Base-by-base conservation (phyloP, 2,113 vertebrate genomes). In the Spheniscus mendiculus region DNA sequence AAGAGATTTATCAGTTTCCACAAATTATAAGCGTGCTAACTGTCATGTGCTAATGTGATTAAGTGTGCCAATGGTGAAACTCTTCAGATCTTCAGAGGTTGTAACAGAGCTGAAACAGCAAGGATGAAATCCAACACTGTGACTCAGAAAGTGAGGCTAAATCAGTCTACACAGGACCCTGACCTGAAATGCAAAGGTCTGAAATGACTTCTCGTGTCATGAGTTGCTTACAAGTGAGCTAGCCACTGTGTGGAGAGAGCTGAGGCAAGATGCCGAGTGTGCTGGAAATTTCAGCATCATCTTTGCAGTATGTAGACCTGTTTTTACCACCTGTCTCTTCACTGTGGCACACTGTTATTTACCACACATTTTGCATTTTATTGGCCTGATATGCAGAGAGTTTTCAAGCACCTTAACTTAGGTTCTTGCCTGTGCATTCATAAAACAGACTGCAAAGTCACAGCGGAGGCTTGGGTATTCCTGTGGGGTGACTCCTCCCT, bases 211-310 rank as follows among this genome's bases (percentile, higher is more conserved):
- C 50, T 34, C 1, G 0, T n/a, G 8, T 19, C 17, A 6, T 7
- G 26, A 38, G 6, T 10, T 0, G 5, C 34, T 53, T 38, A 15
- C 4, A 44, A 19, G 29, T 20, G 15, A 63, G 25, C 7, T 30
- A 67, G 14, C 3, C 11, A 6, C 15, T 15, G 6, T 9, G 29
- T 74, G n/a, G 19, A 67, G 52, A 58, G 5, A 79, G 22, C 1
- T 5, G 67, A 77, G 36, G 15, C 16, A n/a, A 70, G 21, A 49
- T 0, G 2, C 5, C 0, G 1, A 11, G 17, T 3, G 3, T 42
- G 14, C 8, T 13, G 61, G 10, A 12, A 25, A 27, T 45, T 63
- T 63, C 66, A 76, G n/a, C 19, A 56, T 3, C 15, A 12, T 34
- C 27, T 58, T 50, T 85, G 50, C n/a, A 19, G 11, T 40, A 14